A percentile compares a stretch with the other conserved stretches of the same genome.
phyloP scores from a whole-genome alignment of 1,140 invertebrate genomes.

The Frieseomelitta varia region DNA sequence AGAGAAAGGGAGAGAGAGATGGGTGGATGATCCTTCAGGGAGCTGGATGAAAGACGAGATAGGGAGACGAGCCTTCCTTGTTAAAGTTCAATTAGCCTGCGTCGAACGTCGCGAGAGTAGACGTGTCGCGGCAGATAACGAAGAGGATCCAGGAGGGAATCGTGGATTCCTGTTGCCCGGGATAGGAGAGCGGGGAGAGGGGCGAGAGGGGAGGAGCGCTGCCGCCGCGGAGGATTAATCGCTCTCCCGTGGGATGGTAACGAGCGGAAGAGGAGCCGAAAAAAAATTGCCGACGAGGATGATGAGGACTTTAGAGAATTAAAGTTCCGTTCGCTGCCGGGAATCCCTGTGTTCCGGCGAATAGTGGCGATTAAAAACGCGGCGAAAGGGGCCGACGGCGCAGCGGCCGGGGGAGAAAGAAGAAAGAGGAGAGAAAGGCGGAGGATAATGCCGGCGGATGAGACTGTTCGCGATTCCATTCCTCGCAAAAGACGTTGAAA shows the following conservation, averaged over 20 bases:
- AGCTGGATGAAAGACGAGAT: constrained; percentile 1
- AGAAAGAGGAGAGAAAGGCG: not conserved
- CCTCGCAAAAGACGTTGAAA: not conserved
- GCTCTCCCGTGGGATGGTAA: constrained; percentile 25
- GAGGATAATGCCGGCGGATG: constrained; percentile 5
- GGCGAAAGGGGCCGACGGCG: not conserved
- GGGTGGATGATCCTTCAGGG: not conserved
- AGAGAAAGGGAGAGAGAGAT: too few relatives aligned
- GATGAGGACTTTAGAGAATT: constrained; percentile 61
- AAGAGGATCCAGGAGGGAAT: constrained; percentile 1
- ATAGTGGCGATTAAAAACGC: constrained; percentile 54
- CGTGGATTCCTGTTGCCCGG: not conserved
- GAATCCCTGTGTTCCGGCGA: constrained; percentile 24
- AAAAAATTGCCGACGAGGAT: constrained; percentile 63
- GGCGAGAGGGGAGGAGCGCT: too few relatives aligned
- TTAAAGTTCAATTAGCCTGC: constrained; percentile 57
- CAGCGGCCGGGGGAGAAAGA: not conserved
- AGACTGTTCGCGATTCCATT: constrained; percentile 13
- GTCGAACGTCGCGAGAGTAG: constrained; percentile 7
- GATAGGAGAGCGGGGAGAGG: not conserved
- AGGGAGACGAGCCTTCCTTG: constrained; percentile 3
- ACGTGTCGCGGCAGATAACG: constrained; percentile 38
- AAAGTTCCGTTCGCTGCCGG: constrained; percentile 27
- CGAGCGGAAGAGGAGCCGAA: constrained; percentile 32
- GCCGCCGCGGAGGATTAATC: not conserved